A percentile compares a stretch with the other conserved stretches of the same genome.
Conservation (phyloP, 2,797 vertebrate species). For the Urophycis tenuis region DNA sequence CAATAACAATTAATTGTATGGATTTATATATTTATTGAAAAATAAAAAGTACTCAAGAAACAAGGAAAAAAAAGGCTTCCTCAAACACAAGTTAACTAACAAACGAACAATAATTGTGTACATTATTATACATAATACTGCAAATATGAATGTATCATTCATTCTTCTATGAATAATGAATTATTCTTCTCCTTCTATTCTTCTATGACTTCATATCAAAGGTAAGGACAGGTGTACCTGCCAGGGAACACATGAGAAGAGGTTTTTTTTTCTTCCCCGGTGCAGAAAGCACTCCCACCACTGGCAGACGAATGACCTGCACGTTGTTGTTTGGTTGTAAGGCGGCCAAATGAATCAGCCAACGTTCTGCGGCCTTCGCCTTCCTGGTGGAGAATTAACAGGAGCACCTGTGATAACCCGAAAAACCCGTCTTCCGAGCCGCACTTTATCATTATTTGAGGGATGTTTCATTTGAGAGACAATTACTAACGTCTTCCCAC, state of each 20-base stretch:
- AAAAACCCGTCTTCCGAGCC: slow-evolving; percentile 46
- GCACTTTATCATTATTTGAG: slow-evolving; percentile 37
- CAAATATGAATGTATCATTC: background rate
- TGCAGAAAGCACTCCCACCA: slow-evolving; percentile 29
- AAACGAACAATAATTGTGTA: background rate
- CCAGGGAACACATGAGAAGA: background rate
- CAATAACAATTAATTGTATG: background rate
- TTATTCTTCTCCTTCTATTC: too few relatives aligned
- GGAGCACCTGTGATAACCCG: slow-evolving; percentile 34
- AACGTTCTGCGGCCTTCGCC: background rate
- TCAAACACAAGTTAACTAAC: background rate
- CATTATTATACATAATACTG: too few relatives aligned
- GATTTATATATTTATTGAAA: background rate
- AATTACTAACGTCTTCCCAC: slow-evolving; percentile 67
- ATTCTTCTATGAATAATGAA: too few relatives aligned
- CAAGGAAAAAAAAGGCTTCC: background rate
- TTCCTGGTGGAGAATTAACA: slow-evolving; percentile 5
- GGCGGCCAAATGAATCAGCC: background rate
- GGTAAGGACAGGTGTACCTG: background rate
- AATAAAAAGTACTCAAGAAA: background rate
- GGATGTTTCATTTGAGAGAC: slow-evolving; percentile 53
- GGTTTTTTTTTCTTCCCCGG: background rate
- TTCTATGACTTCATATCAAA: background rate
- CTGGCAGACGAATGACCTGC: background rate
- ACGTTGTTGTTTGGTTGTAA: background rate